phyloP scores from a whole-genome alignment of 2,113 vertebrate genomes.

The Rhagologus leucostigma region DNA sequence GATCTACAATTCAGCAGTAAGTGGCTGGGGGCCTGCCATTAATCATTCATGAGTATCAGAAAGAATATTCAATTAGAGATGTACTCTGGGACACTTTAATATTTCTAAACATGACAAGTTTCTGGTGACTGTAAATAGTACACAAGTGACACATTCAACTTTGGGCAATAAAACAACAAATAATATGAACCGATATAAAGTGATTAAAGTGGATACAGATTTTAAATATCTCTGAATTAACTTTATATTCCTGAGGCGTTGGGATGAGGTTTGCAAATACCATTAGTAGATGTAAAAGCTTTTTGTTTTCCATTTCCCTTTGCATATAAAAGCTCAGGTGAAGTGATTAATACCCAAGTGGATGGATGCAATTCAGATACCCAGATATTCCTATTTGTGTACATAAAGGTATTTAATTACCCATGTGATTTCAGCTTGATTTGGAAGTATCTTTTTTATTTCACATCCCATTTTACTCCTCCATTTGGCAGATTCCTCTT shows the following conservation, averaged over 20 bases:
- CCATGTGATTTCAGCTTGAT: neutral
- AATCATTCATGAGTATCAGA: slow-evolving; percentile 41
- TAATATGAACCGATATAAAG: neutral
- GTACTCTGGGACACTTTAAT: neutral
- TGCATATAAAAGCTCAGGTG: neutral
- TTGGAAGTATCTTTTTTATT: neutral
- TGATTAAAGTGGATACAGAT: neutral
- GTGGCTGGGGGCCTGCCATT: neutral
- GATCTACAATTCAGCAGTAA: neutral
- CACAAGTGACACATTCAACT: neutral
- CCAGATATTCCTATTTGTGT: neutral
- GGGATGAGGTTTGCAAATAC: neutral
- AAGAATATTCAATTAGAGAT: slow-evolving; percentile 38
- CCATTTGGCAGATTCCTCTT: neutral
- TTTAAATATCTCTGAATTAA: neutral
- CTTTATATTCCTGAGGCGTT: neutral
- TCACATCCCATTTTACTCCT: neutral
- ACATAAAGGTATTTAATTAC: neutral
- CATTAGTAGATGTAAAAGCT: neutral
- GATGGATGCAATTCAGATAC: neutral
- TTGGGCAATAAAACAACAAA: neutral
- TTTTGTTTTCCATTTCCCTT: neutral
- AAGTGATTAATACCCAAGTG: neutral
- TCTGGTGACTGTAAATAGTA: slow-evolving; percentile 28
- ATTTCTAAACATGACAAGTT: slow-evolving; percentile 7